These are phyloP conservation scores for Typhlichthys subterraneus DNA, from an alignment of 2,797 vertebrate genomes.

Conservation along the genomic window DNA sequence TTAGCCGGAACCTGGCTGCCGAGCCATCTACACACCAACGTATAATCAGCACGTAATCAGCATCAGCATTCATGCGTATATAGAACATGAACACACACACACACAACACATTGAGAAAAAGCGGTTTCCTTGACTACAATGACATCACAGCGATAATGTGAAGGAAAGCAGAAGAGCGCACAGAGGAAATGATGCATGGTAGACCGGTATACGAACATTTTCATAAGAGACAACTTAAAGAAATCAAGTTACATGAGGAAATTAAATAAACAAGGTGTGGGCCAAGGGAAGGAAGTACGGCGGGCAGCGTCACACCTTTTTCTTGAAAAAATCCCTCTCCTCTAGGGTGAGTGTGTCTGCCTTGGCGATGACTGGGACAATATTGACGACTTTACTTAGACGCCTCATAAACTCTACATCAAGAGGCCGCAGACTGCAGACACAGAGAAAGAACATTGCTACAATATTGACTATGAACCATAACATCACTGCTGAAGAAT, in stretches of 20 bases:
- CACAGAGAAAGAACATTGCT: no score
- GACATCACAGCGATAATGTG: not conserved
- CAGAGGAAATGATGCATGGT: not conserved
- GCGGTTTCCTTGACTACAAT: no score
- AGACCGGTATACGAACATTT: no score
- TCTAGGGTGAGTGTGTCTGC: slow-evolving; percentile 96
- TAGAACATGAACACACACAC: no score
- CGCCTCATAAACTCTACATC: slow-evolving; percentile 98
- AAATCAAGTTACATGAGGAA: no score
- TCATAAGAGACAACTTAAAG: no score
- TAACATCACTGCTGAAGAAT: no score
- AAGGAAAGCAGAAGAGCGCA: not conserved
- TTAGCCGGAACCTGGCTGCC: not conserved
- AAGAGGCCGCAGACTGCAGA: slow-evolving; percentile 87
- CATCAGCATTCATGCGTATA: no score
- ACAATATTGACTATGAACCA: no score
- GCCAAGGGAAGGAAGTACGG: not conserved
- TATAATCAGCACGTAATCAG: no score
- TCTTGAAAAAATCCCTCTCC: slow-evolving; percentile 95
- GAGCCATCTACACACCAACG: slow-evolving; percentile 32
- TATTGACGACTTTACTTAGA: slow-evolving; percentile 97
- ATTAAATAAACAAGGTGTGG: no score
- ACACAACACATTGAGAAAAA: no score
- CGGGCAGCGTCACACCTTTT: slow-evolving; percentile 82
- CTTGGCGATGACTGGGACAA: slow-evolving; percentile 96